A percentile compares a stretch with the other conserved stretches of the same genome.
These are phyloP conservation scores for Prosopocoilus inquinatus DNA, from an alignment of 2,888 invertebrate species.

Conservation along the genomic window DNA sequence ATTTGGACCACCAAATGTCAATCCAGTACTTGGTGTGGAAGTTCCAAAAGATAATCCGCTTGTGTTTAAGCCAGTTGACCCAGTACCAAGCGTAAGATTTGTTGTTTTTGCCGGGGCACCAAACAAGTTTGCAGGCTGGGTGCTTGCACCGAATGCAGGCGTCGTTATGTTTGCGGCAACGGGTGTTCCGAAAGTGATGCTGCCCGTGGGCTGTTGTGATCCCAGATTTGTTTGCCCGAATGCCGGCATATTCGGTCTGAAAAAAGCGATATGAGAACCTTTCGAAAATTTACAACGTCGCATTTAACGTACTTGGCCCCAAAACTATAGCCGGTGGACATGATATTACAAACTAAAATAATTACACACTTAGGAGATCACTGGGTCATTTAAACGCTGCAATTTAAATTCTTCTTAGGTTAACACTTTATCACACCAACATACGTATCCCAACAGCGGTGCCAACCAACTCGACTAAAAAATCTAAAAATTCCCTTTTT, in stretches of 20 bases:
- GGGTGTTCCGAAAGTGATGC: constrained; percentile 30
- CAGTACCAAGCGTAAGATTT: background rate
- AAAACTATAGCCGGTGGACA: constrained; percentile 28
- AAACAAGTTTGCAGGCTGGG: constrained; percentile 32
- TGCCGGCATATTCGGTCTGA: constrained; percentile 16
- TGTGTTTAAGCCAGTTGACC: too few relatives aligned
- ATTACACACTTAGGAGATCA: background rate
- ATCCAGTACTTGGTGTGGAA: constrained; percentile 15
- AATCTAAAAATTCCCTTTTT: too few relatives aligned
- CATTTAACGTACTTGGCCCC: constrained; percentile 24
- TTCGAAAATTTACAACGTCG: too few relatives aligned
- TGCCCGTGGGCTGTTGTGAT: constrained; percentile 23
- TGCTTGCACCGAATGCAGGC: constrained; percentile 14
- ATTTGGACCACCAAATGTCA: constrained; percentile 32
- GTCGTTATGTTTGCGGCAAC: constrained; percentile 14
- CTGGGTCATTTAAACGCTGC: background rate
- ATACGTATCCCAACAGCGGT: too few relatives aligned
- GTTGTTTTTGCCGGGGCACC: constrained; percentile 35
- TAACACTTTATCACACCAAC: too few relatives aligned
- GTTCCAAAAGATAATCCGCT: background rate
- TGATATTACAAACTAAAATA: constrained; percentile 3
- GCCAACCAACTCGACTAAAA: too few relatives aligned
- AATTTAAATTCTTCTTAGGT: too few relatives aligned
- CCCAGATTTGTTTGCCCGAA: constrained; percentile 20
- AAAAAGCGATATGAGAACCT: background rate